phyloP scores from a whole-genome alignment of 1,140 invertebrate species.

The Grapholita molesta region DNA sequence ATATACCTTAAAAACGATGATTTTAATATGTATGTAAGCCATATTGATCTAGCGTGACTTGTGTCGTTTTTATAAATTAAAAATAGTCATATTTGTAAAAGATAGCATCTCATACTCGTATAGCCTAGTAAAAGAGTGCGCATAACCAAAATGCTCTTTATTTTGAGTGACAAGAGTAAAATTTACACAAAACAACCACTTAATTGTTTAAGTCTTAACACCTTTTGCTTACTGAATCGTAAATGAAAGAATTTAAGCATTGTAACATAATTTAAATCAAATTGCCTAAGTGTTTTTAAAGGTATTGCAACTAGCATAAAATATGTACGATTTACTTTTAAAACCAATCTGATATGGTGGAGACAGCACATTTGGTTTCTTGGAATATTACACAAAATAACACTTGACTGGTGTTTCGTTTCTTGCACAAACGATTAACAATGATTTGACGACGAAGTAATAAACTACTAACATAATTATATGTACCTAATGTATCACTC shows the following conservation, averaged over 20 bases:
- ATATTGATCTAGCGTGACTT: too few species aligned
- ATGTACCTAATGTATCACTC: background rate
- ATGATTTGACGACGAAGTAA: conserved; percentile 3
- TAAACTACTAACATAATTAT: background rate
- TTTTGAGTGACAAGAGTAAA: too few species aligned
- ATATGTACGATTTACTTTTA: background rate
- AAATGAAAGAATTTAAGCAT: background rate
- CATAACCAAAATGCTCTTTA: too few species aligned
- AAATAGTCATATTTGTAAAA: too few species aligned
- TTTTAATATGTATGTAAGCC: too few species aligned
- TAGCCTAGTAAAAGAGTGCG: too few species aligned
- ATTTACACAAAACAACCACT: too few species aligned
- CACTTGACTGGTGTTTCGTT: conserved; percentile 4
- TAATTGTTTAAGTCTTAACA: background rate
- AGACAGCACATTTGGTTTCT: background rate
- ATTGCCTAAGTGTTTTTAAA: background rate
- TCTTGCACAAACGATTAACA: background rate
- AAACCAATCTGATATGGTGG: background rate
- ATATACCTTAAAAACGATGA: too few species aligned
- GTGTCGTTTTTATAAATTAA: too few species aligned
- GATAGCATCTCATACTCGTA: too few species aligned
- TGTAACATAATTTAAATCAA: background rate
- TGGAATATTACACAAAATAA: conserved; percentile 12
- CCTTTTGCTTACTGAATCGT: background rate
- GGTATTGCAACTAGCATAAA: background rate